Evolutionary conservation across 64 coral and sea anemone genomes (phyloP), one percentile per base, ranked within the genome.

Genomic region (Montipora sp.): DNA sequence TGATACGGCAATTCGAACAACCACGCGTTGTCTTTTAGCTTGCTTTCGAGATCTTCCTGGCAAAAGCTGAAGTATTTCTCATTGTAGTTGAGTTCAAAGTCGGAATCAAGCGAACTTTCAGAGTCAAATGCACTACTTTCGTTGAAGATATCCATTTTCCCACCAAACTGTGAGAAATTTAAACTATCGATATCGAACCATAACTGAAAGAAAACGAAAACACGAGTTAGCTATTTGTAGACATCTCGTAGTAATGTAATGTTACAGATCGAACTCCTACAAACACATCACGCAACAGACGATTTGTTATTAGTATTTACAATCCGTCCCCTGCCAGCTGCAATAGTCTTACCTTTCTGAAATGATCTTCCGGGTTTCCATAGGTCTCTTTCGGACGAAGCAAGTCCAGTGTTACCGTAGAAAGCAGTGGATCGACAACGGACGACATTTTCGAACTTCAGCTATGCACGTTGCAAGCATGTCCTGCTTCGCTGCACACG

Each of bases 381-480:
- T 96, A 91, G 0, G 94, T 84, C 50, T 94, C 94, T 87, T 94
- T 99, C 3, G 94, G 94, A 87, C 91, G 90, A 83, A 93, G 73
- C 70, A 99, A 80, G 84, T 99, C 92, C 14, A 96, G 80, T 87
- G 94, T 99, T 7, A 96, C 98, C 11, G 98, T 99, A 57, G 98
- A 99, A 58, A 99, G 98, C 43, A 99, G 77, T 1, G 98, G 98
- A 55, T 99, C 98, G n/a, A 99, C 95, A 51, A 94, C 94, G 45
- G 95, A 88, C 43, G 95, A 96, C 94, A 97, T 97, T 48, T 89
- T 94, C 13, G 47, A 90, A 76, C 50, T 77, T 77, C 77, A 80
- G 92, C 23, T 82, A 79, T 80, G 74, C 89, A 94, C 98, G 36
- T 83, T 89, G 51, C 53, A 79, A 51, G 21, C 94, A 88, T 97